Evolutionary conservation across 2,888 invertebrate genomes (phyloP), one percentile per base, ranked within the genome.

Genomic region (Tipula unca): DNA sequence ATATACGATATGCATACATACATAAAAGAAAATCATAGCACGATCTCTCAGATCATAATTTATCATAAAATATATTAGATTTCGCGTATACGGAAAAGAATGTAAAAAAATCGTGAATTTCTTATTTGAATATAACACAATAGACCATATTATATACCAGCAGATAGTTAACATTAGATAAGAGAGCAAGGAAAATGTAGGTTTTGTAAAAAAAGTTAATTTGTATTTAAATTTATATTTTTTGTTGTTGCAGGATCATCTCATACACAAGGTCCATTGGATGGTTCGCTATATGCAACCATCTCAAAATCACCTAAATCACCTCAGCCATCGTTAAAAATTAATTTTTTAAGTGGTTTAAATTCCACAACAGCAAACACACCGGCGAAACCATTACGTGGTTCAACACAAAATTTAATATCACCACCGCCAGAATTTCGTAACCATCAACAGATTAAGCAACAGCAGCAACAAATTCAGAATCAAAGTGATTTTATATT

Each of bases 211-310:
- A 42, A n/a, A n/a, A n/a, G n/a, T 42, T 42, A 42, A 42, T 42
- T 42, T 42, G 42, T 42, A 82, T 82, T 20, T 10, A 82, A 82
- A 29, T n/a, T 29, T n/a, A 4, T 82, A 29, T 82, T 82, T 82
- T 84, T 84, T 32, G 35, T 82, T 29, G 29, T 87, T 87, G 5
- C 86, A 87, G 87, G 86, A 85, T 87, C 87, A 29, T 87, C 87
- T 87, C 95, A 96, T 91, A 96, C 95, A 84, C 95, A 95, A 90
- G 96, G 96, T 69, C 97, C 97, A 83, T 92, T 97, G 88, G 97
- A 97, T 94, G 97, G 97, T 88, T 97, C 96, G 89, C 94, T 97
- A 89, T 97, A 97, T 93, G 97, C 97, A 87, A 94, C 94, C 86
- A 94, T 94, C 85, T 85, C 87, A 39, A 88, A 88, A 87, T 87